These are phyloP conservation scores for Macaca nemestrina DNA, from an alignment of 2,113 vertebrate species.

Conservation along the genomic window DNA sequence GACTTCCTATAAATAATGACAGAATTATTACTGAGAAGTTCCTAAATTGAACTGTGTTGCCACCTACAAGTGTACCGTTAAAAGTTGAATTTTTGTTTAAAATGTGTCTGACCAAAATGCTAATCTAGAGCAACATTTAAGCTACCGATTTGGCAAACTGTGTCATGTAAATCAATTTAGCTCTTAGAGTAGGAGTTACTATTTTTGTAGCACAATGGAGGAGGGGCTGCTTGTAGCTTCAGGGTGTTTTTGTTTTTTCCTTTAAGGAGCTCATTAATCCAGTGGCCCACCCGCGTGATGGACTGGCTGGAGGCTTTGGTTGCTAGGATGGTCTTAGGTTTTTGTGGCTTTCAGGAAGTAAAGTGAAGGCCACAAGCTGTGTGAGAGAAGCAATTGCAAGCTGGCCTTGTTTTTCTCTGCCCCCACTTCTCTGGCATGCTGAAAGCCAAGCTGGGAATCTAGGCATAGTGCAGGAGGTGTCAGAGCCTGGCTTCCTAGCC, in stretches of 20 bases:
- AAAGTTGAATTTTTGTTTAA: constrained; percentile 67
- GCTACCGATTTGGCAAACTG: constrained; percentile 37
- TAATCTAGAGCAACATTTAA: constrained; percentile 54
- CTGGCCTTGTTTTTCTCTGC: neutral
- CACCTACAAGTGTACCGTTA: constrained; percentile 1
- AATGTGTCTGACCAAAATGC: constrained; percentile 44
- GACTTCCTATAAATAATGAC: constrained; percentile 54
- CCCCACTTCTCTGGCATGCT: neutral
- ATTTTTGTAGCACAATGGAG: constrained; percentile 34
- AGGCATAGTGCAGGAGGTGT: neutral
- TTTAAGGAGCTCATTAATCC: constrained; percentile 33
- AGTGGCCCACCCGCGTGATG: neutral
- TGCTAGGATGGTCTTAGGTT: neutral
- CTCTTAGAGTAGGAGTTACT: neutral
- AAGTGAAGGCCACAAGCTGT: neutral
- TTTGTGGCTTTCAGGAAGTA: constrained; percentile 26
- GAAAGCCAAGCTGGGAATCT: neutral
- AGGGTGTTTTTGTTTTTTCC: neutral
- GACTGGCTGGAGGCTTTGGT: neutral
- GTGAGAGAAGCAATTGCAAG: neutral
- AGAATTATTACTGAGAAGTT: constrained; percentile 57
- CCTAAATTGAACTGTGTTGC: neutral
- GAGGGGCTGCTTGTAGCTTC: neutral
- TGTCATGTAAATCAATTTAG: constrained; percentile 42
- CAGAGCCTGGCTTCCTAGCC: neutral